Evolutionary conservation across 2,888 invertebrate species (phyloP).

Genomic region (Meteorus cinctellus): DNA sequence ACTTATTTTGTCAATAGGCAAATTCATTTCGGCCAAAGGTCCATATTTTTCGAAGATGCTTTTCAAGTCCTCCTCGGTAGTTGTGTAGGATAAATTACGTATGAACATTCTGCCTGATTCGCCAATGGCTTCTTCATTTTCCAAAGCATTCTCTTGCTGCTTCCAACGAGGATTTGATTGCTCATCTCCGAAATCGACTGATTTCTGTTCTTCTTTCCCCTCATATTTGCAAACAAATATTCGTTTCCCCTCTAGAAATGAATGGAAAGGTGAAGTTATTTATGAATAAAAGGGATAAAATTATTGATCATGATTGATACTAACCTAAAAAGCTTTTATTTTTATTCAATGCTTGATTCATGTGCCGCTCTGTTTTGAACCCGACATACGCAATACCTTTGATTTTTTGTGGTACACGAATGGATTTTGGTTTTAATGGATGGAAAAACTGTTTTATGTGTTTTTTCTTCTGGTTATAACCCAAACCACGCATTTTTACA

Average conservation of each 20-base stretch:
- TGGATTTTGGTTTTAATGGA: slow-evolving; percentile 85
- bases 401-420: slow-evolving; percentile 84
- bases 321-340: slow-evolving; percentile 90
- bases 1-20: slow-evolving; percentile 89
- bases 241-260: slow-evolving; percentile 77
- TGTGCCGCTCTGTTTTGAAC: slow-evolving; percentile 87
- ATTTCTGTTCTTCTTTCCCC: slow-evolving; percentile 71
- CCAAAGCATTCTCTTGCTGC: slow-evolving; percentile 78
- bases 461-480: slow-evolving; percentile 86
- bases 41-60: slow-evolving; percentile 90
- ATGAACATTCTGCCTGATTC: slow-evolving; percentile 95
- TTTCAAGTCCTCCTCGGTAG: slow-evolving; percentile 89
- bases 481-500: slow-evolving; percentile 85
- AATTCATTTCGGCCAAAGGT: slow-evolving; percentile 87
- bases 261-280: slow-evolving; percentile 32
- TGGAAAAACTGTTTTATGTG: slow-evolving; percentile 90
- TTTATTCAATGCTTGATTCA: slow-evolving; percentile 86
- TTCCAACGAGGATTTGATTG: slow-evolving; percentile 76
- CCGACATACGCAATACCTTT: slow-evolving; percentile 94
- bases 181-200: slow-evolving; percentile 58
- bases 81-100: slow-evolving; percentile 90
- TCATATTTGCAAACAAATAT: slow-evolving; percentile 77
- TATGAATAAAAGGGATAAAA: slow-evolving; percentile 18
- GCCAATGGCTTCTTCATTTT: slow-evolving; percentile 85
- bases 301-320: slow-evolving; percentile 50